Evolutionary conservation across 2,113 vertebrate species (phyloP).

Genomic region (Syngnathus scovelli): DNA sequence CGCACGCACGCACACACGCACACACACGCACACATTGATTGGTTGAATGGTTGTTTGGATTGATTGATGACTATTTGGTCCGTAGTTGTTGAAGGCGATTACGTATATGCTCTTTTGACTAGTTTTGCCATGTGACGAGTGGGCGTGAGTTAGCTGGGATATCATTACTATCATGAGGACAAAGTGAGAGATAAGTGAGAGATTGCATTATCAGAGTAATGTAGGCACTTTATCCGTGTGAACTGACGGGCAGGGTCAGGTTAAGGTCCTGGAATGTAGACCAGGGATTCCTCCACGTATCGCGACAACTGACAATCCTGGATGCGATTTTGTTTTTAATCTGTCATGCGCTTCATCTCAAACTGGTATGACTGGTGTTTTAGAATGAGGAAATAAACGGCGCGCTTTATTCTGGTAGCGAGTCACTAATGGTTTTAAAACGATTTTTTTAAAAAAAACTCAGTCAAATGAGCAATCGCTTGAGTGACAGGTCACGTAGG

Average conservation of each 20-base stretch:
- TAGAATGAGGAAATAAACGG: conserved; percentile 45
- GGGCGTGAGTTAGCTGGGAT: neutral
- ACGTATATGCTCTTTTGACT: neutral
- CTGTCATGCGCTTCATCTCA: neutral
- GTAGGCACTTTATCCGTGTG: neutral
- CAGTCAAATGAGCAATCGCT: neutral
- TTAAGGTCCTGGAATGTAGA: conserved; percentile 29
- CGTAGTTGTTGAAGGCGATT: no score
- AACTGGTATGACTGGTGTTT: conserved; percentile 50
- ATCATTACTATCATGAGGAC: neutral
- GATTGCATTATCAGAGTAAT: no score
- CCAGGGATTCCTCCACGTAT: conserved; percentile 15
- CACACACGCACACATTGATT: no score
- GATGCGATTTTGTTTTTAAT: neutral
- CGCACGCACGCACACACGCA: no score
- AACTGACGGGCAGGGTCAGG: neutral
- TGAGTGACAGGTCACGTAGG: conserved; percentile 1
- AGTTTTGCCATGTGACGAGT: neutral
- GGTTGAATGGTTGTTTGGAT: neutral
- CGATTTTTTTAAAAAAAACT: neutral
- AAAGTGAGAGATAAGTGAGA: neutral
- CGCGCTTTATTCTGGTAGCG: neutral
- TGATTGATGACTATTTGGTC: no score
- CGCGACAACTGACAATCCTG: conserved; percentile 3
- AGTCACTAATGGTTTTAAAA: neutral